phyloP scores from a whole-genome alignment of 2,797 vertebrate genomes.

The Lepilemur septentrionalis region DNA sequence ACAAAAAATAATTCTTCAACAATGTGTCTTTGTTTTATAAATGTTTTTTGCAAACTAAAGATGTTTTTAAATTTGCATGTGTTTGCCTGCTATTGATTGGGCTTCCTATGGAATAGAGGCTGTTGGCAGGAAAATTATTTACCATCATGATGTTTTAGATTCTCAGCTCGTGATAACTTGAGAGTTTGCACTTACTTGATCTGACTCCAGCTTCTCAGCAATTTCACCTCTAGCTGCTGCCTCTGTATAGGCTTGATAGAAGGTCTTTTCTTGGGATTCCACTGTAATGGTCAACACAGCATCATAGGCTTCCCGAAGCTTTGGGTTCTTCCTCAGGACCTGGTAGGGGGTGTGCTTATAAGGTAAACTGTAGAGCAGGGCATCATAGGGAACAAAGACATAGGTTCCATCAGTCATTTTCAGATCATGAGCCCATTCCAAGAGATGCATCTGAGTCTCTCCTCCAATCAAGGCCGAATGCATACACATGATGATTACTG shows the following conservation, averaged over 20 bases:
- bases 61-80: not conserved
- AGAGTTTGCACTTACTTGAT: conserved; percentile 85
- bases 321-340: conserved; percentile 86
- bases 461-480: conserved; percentile 92
- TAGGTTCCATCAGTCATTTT: conserved; percentile 92
- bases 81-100: not conserved
- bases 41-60: conserved; percentile 26
- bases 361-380: conserved; percentile 93
- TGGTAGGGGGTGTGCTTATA: conserved; percentile 89
- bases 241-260: conserved; percentile 88
- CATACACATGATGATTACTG: conserved; percentile 97
- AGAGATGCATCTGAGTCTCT: conserved; percentile 88
- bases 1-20: not conserved
- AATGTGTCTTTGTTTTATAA: not conserved
- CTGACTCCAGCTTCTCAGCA: conserved; percentile 78
- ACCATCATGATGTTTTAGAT: not conserved
- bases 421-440: conserved; percentile 91
- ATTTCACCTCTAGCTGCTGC: conserved; percentile 88
- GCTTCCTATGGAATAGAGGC: not conserved
- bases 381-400: conserved; percentile 93
- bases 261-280: conserved; percentile 91
- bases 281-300: conserved; percentile 94
- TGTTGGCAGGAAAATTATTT: not conserved
- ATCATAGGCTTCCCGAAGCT: conserved; percentile 91
- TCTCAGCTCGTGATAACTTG: conserved; percentile 16